Evolutionary conservation across 2,113 vertebrate genomes (phyloP).

Genomic region (Grallaria varia): DNA sequence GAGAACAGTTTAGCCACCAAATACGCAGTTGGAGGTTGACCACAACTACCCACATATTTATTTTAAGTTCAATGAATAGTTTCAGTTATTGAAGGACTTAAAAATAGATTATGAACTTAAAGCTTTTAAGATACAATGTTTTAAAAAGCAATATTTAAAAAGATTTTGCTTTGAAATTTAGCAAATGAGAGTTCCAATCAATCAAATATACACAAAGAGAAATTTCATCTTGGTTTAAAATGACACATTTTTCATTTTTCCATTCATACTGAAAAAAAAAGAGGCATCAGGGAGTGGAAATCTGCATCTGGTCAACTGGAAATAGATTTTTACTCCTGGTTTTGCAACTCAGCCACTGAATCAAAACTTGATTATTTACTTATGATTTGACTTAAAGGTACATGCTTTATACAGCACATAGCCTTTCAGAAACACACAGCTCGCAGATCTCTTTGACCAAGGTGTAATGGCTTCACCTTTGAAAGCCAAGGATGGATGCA

Average conservation of each 20-base stretch:
- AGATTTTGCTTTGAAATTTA: not conserved
- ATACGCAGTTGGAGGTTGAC: not conserved
- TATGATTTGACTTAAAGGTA: not conserved
- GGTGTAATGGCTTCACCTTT: not conserved
- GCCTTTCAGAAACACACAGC: not conserved
- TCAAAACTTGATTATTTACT: not conserved
- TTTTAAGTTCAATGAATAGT: not conserved
- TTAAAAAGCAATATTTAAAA: not conserved
- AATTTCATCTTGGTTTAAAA: not conserved
- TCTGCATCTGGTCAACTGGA: not conserved
- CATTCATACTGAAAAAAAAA: not conserved
- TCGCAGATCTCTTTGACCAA: not conserved
- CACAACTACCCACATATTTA: not conserved
- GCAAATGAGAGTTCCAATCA: not conserved
- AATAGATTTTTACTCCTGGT: not conserved
- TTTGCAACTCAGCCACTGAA: not conserved
- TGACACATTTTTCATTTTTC: not conserved
- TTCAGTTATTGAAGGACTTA: not conserved
- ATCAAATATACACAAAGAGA: not conserved
- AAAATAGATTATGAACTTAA: not conserved
- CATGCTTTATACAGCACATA: not conserved
- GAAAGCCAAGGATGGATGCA: not conserved
- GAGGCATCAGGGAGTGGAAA: rapidly evolving
- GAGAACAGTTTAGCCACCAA: not conserved
- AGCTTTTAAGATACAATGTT: not conserved